These are phyloP conservation scores for Lissocephala sabroskyi DNA, from an alignment of 2,888 invertebrate species.

Conservation along the genomic window DNA sequence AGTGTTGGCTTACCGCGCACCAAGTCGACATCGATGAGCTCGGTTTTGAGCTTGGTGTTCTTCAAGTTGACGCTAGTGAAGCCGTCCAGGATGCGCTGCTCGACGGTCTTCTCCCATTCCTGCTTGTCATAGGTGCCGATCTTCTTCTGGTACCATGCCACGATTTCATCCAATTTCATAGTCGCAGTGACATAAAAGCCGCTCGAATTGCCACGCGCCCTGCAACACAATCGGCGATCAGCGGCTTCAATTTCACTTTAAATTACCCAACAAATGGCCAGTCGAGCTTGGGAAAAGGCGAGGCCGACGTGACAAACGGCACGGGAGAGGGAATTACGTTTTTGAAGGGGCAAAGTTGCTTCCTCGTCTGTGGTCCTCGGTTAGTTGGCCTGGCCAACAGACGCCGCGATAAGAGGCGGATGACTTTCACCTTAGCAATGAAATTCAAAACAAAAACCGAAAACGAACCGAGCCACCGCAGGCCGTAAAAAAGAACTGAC, in stretches of 20 bases:
- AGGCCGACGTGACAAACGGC: too few species aligned
- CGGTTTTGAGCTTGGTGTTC: conserved; percentile 87
- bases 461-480: too few species aligned
- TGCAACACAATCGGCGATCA: conserved; percentile 19
- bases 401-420: too few species aligned
- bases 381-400: too few species aligned
- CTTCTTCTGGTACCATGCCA: conserved; percentile 86
- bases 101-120: conserved; percentile 96
- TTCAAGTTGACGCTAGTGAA: conserved; percentile 86
- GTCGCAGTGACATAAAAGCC: conserved; percentile 58
- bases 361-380: too few species aligned
- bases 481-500: too few species aligned
- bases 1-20: conserved; percentile 81
- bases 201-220: conserved; percentile 37
- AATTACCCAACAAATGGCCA: not conserved
- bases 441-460: too few species aligned
- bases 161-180: conserved; percentile 73
- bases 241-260: not conserved
- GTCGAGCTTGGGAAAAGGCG: too few species aligned
- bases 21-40: conserved; percentile 96
- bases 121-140: conserved; percentile 98
- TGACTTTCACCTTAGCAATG: too few species aligned
- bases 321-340: too few species aligned
- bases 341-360: too few species aligned
- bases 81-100: conserved; percentile 90